These are phyloP conservation scores for Urocynchramus pylzowi DNA, from an alignment of 2,113 vertebrate species.

Conservation along the genomic window DNA sequence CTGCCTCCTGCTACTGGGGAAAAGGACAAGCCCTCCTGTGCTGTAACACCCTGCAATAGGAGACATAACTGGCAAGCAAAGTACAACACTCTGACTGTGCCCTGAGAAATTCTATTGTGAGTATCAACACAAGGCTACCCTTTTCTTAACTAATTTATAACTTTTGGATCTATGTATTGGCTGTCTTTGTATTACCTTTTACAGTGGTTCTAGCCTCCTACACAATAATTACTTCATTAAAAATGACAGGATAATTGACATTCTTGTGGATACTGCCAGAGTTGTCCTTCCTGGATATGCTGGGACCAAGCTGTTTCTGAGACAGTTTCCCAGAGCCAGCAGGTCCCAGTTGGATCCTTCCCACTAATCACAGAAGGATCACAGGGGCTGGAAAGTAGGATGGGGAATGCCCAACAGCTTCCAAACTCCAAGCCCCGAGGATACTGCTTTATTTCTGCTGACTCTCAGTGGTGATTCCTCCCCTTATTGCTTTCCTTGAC, in stretches of 20 bases:
- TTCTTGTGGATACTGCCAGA: background rate
- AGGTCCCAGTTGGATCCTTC: background rate
- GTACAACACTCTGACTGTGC: background rate
- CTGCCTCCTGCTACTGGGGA: background rate
- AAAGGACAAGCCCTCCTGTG: background rate
- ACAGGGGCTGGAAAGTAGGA: background rate
- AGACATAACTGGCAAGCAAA: background rate
- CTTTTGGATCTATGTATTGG: background rate
- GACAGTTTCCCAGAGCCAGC: background rate
- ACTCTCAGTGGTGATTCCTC: background rate
- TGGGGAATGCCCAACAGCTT: background rate
- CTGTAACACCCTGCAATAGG: background rate
- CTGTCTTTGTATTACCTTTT: background rate
- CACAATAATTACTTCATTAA: background rate
- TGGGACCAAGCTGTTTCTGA: background rate
- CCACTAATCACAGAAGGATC: background rate
- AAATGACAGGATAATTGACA: background rate
- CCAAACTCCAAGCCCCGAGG: background rate
- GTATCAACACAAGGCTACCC: background rate
- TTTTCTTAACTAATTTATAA: background rate
- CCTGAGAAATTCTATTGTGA: background rate
- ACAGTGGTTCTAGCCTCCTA: background rate
- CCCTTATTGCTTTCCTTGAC: accelerated
- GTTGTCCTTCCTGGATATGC: background rate
- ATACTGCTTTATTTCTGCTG: background rate